Percentiles rank a stretch among this genome's conserved stretches.
phyloP scores from a whole-genome alignment of 2,113 vertebrate genomes.

The Asarcornis scutulata region DNA sequence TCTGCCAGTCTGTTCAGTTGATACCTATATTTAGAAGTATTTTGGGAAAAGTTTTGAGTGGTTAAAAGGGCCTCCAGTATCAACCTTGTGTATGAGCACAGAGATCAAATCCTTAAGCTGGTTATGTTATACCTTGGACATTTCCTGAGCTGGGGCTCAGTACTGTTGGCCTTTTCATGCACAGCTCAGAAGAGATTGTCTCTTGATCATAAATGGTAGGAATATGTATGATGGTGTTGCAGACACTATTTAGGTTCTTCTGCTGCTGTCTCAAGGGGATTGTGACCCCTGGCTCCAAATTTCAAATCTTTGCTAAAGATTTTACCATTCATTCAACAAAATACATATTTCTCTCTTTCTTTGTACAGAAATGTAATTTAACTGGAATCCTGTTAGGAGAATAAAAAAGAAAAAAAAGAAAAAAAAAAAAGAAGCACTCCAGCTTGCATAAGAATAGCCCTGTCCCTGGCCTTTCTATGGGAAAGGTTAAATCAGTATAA shows the following conservation, averaged over 20 bases:
- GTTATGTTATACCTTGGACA: background rate
- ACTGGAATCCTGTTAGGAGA: background rate
- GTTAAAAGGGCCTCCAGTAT: background rate
- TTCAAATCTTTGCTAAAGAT: background rate
- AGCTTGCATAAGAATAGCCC: background rate
- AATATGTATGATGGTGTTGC: background rate
- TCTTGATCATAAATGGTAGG: background rate
- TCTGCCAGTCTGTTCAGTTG: background rate
- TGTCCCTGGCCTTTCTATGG: background rate
- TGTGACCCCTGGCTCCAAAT: accelerated
- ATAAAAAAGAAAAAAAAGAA: background rate
- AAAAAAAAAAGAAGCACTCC: background rate
- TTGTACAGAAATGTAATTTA: background rate
- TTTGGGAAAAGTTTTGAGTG: background rate
- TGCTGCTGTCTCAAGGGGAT: background rate
- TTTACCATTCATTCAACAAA: background rate
- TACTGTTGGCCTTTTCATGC: background rate
- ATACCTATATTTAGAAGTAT: background rate
- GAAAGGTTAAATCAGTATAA: background rate
- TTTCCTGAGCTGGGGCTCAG: background rate
- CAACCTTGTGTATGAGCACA: background rate
- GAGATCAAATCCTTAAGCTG: background rate
- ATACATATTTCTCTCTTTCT: background rate
- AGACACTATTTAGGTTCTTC: background rate
- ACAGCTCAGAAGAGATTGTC: background rate